These are phyloP conservation scores for Pagrus major DNA, from an alignment of 2,113 vertebrate species.

Conservation along the genomic window DNA sequence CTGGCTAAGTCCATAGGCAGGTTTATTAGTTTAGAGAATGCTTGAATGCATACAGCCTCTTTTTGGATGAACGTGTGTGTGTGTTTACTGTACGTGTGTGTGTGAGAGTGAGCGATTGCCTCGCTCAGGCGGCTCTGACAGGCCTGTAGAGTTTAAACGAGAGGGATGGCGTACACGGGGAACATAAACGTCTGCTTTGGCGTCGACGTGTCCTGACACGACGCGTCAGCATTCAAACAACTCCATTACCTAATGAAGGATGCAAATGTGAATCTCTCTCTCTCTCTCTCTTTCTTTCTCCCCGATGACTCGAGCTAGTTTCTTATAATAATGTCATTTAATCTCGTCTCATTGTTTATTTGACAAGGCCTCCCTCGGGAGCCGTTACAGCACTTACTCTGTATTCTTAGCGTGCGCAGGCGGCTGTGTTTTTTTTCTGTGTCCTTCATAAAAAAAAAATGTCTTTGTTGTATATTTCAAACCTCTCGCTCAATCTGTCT, in stretches of 20 bases:
- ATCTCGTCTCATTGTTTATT: slow-evolving; percentile 72
- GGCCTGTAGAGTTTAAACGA: slow-evolving; percentile 63
- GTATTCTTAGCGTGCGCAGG: slow-evolving; percentile 25
- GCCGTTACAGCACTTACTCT: slow-evolving; percentile 50
- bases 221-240: slow-evolving; percentile 50
- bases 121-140: slow-evolving; percentile 50
- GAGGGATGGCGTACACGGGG: slow-evolving; percentile 66
- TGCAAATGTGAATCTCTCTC: slow-evolving; percentile 63
- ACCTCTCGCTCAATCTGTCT: slow-evolving; percentile 5
- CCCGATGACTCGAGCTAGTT: slow-evolving; percentile 66
- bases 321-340: slow-evolving; percentile 76
- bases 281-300: slow-evolving; percentile 49
- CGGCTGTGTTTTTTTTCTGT: neutral
- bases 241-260: slow-evolving; percentile 71
- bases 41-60: slow-evolving; percentile 61
- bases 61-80: slow-evolving; percentile 24
- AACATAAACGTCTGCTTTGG: slow-evolving; percentile 56
- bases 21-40: slow-evolving; percentile 79
- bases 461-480: slow-evolving; percentile 27
- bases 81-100: slow-evolving; percentile 28
- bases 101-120: slow-evolving; percentile 53
- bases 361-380: slow-evolving; percentile 70
- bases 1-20: slow-evolving; percentile 73
- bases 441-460: slow-evolving; percentile 20
- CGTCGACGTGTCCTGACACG: slow-evolving; percentile 54